Evolutionary conservation across 1,140 invertebrate genomes (phyloP), one percentile per base, ranked within the genome.

Genomic region (Watersipora subatra): DNA sequence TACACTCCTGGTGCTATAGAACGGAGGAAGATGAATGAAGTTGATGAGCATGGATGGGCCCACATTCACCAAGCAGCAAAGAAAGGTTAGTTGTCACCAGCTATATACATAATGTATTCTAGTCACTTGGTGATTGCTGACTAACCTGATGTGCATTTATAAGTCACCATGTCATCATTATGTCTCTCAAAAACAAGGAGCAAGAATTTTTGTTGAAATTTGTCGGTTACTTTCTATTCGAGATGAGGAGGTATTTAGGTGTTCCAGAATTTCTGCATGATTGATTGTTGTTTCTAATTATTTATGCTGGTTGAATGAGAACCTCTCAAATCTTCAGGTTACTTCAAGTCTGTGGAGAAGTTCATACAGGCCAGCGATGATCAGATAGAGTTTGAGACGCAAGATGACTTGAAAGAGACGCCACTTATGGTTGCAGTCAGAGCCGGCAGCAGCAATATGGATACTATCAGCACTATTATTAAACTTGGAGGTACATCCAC

Each of bases 371-470:
- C 72, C 22, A 71, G 75, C 64, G 69, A 63, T 0, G 69, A 69
- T 19, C 70, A 72, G 22, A 7, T 28, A 12, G 58, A 59, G 58
- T 28, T 76, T n/a, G 73, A 75, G 68, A 78, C 78, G 0, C 68
- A 63, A 20, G 78, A 80, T 69, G 75, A 73, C 17, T 66, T 71
- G 2, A 57, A 69, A 30, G 71, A 72, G 55, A 80, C 78, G 1
- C 78, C 78, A 17, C 73, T 80, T 57, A 63, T 80, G 30, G 70
- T 78, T 66, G 77, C 78, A 2, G 72, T 78, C 7, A 68, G 70
- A 28, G 73, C 71, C 7, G 74, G 75, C 7, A 46, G 7, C 7
- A 7, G n/a, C 7, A 73, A 73, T 57, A 63, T 74, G 2, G 76
- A 79, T 17, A 73, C 73, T 25, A 71, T 78, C 19, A 65, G 67